phyloP scores from a whole-genome alignment of 2,888 invertebrate genomes.

The Melikaiella ostensackeni region DNA sequence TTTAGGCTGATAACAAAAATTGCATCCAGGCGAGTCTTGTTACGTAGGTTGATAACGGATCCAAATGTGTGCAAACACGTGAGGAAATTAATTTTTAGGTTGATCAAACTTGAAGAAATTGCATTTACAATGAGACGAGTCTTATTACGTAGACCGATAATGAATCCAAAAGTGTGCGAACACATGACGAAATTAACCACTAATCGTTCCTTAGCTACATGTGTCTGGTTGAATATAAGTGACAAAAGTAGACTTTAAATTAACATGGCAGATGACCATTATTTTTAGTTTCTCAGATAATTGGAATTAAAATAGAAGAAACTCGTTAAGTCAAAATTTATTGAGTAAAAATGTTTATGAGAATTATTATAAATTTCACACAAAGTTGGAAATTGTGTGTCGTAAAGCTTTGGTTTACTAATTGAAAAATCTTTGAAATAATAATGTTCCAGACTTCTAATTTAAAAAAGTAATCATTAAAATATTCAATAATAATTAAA shows the following conservation, averaged over 20 bases:
- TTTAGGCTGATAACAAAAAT: background rate
- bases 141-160: background rate
- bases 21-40: background rate
- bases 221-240: background rate
- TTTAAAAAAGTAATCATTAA: too few species aligned
- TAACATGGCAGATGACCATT: background rate
- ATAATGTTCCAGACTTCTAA: too few species aligned
- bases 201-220: slow-evolving; percentile 9
- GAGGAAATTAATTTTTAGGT: slow-evolving; percentile 3
- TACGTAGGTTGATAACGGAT: slow-evolving; percentile 1
- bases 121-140: background rate
- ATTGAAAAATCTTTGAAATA: too few species aligned
- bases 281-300: background rate
- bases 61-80: slow-evolving; percentile 5
- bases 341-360: background rate
- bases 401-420: too few species aligned
- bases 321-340: background rate
- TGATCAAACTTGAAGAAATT: background rate
- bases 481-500: too few species aligned
- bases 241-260: slow-evolving; percentile 35
- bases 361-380: too few species aligned
- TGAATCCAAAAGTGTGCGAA: background rate
- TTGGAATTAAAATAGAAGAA: background rate
- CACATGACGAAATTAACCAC: slow-evolving; percentile 5
- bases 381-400: too few species aligned